Percentiles rank a stretch among this genome's conserved stretches.
Evolutionary conservation across 2,797 vertebrate species (phyloP).

Genomic region (Hipposideros larvatus): DNA sequence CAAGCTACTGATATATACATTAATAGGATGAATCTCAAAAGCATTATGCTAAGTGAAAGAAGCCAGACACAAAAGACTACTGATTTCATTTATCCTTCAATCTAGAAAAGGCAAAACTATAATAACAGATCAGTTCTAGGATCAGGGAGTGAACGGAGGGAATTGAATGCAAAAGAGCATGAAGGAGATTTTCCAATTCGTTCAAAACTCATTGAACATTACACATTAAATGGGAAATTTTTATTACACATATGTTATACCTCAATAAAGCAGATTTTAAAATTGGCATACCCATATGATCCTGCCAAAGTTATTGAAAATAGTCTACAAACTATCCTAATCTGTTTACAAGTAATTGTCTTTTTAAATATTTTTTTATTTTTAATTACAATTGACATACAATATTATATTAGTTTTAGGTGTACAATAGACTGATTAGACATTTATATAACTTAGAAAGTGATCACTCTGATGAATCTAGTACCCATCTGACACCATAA

Average conservation of each 20-base stretch:
- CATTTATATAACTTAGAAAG: too few species aligned
- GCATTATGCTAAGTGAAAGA: neutral
- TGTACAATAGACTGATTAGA: too few species aligned
- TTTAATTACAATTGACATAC: too few species aligned
- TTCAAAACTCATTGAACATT: conserved; percentile 21
- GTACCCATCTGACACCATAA: too few species aligned
- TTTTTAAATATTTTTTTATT: too few species aligned
- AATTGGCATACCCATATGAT: neutral
- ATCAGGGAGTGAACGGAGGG: too few species aligned
- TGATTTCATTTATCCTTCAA: neutral
- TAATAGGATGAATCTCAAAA: neutral
- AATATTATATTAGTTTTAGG: too few species aligned
- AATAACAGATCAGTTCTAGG: neutral
- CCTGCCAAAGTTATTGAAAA: neutral
- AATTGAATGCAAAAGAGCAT: neutral
- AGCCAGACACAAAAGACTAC: neutral
- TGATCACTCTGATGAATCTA: too few species aligned
- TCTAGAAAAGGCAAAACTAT: neutral
- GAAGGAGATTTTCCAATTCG: neutral
- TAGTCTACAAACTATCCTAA: neutral
- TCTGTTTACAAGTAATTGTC: neutral
- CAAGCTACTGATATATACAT: neutral
- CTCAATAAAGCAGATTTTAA: conserved; percentile 3
- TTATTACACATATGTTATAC: neutral
- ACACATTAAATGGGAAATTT: neutral